Conservation (phyloP, 2,113 vertebrate species). For the Falco punctatus region DNA sequence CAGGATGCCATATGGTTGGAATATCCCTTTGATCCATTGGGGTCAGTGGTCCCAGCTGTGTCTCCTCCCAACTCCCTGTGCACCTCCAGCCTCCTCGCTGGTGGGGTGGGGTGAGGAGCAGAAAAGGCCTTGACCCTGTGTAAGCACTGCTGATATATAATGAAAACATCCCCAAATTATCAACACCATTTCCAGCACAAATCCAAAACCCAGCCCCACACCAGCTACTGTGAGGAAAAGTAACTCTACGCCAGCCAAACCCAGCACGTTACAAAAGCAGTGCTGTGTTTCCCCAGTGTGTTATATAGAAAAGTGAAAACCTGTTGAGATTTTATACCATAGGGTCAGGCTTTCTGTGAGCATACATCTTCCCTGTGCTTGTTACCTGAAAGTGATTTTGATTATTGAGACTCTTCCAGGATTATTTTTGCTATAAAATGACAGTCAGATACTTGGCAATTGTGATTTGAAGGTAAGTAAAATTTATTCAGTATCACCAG, state of each 20-base stretch:
- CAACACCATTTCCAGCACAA: background rate
- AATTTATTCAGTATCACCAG: background rate
- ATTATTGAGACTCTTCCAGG: background rate
- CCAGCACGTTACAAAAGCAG: background rate
- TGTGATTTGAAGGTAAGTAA: background rate
- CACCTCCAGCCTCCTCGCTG: background rate
- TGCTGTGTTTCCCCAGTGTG: background rate
- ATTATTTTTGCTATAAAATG: background rate
- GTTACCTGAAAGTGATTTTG: background rate
- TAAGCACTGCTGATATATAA: background rate
- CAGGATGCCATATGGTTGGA: background rate
- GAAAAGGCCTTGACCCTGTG: background rate
- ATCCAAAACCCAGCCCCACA: background rate
- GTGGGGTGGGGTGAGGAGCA: too few relatives aligned
- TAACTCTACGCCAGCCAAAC: background rate
- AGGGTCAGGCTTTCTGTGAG: background rate
- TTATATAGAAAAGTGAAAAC: background rate
- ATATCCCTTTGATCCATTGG: background rate
- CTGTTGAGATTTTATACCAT: background rate
- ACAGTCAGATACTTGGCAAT: background rate
- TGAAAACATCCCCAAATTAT: background rate
- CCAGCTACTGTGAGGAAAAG: background rate
- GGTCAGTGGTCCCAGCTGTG: background rate
- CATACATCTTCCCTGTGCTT: background rate
- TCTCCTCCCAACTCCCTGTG: background rate